A percentile compares a stretch with the other conserved stretches of the same genome.
phyloP scores from a whole-genome alignment of 2,888 invertebrate genomes.

The Spodoptera exigua region DNA sequence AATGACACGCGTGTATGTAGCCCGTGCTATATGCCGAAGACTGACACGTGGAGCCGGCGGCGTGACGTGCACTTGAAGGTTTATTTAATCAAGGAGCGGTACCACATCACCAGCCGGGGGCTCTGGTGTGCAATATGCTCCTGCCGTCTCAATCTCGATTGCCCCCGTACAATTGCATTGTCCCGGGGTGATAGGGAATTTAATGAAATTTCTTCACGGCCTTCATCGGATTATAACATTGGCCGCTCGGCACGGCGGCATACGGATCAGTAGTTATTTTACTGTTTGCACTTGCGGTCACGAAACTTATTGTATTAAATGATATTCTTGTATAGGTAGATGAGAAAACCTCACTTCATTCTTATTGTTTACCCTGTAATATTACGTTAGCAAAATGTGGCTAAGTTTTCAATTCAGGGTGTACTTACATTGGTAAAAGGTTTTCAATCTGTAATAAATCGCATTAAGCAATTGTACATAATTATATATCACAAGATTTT shows the following conservation, averaged over 20 bases:
- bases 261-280: constrained; percentile 73
- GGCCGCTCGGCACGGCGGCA: constrained; percentile 22
- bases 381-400: too few species aligned
- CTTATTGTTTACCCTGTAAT: too few species aligned
- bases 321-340: constrained; percentile 15
- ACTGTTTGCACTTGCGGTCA: constrained; percentile 64
- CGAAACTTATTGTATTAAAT: constrained; percentile 48
- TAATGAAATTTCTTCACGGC: constrained; percentile 84
- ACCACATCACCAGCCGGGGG: constrained; percentile 71
- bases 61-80: constrained; percentile 82
- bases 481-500: too few species aligned
- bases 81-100: constrained; percentile 87
- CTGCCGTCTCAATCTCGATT: constrained; percentile 85
- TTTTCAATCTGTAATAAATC: too few species aligned
- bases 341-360: too few species aligned
- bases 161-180: constrained; percentile 83
- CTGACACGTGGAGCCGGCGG: constrained; percentile 76
- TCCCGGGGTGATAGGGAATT: constrained; percentile 82
- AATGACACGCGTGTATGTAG: constrained; percentile 63
- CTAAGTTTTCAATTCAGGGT: too few species aligned
- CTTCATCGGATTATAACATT: constrained; percentile 72
- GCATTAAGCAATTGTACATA: too few species aligned
- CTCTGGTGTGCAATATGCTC: constrained; percentile 70
- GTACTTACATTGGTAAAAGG: too few species aligned
- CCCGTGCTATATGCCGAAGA: constrained; percentile 80